Base-by-base conservation (phyloP, 2,797 vertebrate species). In the Tachyglossus aculeatus region DNA sequence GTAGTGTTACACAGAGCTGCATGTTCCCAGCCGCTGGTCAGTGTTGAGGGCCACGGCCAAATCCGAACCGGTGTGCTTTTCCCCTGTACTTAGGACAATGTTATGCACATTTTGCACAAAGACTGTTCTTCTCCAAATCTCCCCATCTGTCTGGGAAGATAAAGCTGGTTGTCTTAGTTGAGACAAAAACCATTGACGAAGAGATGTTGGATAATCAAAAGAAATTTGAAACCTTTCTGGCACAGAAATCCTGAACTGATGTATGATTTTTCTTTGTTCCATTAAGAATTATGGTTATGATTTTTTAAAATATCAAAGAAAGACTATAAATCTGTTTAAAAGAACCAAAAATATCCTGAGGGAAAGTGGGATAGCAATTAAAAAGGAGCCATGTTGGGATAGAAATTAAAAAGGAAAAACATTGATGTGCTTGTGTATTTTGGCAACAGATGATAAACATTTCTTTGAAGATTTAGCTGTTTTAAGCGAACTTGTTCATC, bases 381-480 rank as follows among this genome's bases (percentile, higher is more conserved):
- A n/a, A n/a, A n/a, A n/a, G n/a, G 76, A 82, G 78, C 66, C 74
- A 48, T 77, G 72, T 53, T 66, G 73, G 78, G 67, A 81, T 83
- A 75, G 74, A 88, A 88, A 83, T 80, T 70, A 81, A 84, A 80
- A 64, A 51, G 19, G 83, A 81, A 67, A 84, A 85, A 77, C 67
- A 82, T 73, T 79, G 87, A 72, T 72, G 33, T 40, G 9, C 36
- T 1, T 86, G 86, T 83, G 21, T 73, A n/a, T 88, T 90, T 91
- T 92, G 91, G 87, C 87, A 90, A 73, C 56, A 57, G n/a, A 73
- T 48, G 33, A 77, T 83, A 84, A 87, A 82, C 73, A 75, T 80
- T 88, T 86, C 71, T 85, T 85, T 78, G 66, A 86, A 82, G 72
- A 82, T 68, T 57, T 45, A 79, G 33, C 36, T 71, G 31, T 54